Percentiles rank a stretch among this genome's conserved stretches.
Evolutionary conservation across 2,888 invertebrate genomes (phyloP).

Genomic region (Aromia moschata): DNA sequence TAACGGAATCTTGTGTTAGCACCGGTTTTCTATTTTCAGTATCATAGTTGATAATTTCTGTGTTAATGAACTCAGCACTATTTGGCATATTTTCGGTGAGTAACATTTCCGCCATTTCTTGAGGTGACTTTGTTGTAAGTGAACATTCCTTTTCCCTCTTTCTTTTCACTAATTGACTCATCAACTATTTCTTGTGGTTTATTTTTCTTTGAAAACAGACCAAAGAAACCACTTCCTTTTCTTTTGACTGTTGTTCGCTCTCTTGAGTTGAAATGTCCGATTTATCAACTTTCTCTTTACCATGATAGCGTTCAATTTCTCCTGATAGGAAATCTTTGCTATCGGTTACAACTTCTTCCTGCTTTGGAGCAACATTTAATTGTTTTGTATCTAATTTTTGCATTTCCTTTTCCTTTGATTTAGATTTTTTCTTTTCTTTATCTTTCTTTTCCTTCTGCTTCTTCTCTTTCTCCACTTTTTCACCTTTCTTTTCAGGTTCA

Average conservation of each 20-base stretch:
- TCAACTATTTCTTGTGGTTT: constrained; percentile 43
- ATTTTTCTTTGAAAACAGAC: constrained; percentile 50
- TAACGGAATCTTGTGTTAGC: neutral
- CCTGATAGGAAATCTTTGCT: constrained; percentile 50
- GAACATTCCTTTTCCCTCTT: constrained; percentile 16
- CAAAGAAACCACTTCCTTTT: constrained; percentile 47
- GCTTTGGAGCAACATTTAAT: constrained; percentile 6
- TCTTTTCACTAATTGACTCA: neutral
- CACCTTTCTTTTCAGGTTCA: constrained; percentile 33
- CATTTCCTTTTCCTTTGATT: constrained; percentile 14
- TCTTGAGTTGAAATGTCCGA: constrained; percentile 1
- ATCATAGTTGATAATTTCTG: constrained; percentile 42
- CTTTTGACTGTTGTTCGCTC: constrained; percentile 20
- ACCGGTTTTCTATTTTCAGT: constrained; percentile 16
- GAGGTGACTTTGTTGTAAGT: neutral
- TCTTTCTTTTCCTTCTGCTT: constrained; percentile 38
- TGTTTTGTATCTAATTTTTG: constrained; percentile 6
- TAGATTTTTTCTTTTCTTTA: constrained; percentile 27
- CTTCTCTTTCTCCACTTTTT: constrained; percentile 33
- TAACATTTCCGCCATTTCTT: constrained; percentile 23
- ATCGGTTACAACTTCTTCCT: constrained; percentile 40
- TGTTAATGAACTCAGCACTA: constrained; percentile 41
- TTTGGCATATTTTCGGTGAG: constrained; percentile 42
- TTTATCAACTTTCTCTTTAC: constrained; percentile 28
- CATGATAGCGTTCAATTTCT: constrained; percentile 52